Conservation (phyloP, 92 coral and sea anemone species). For the Nematostella vectensis region DNA sequence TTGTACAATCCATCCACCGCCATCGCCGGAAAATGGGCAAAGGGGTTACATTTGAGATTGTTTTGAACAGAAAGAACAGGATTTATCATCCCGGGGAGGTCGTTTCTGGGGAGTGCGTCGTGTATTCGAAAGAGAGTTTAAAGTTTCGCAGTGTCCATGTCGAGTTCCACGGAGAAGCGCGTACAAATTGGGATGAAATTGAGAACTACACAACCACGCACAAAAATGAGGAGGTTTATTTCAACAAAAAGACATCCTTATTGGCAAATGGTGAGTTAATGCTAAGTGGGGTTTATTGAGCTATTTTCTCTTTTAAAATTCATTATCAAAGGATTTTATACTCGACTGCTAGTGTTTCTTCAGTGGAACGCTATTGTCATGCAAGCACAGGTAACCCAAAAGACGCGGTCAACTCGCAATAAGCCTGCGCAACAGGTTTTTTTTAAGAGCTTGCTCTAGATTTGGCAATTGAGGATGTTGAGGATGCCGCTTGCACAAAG, state of each 20-base stretch:
- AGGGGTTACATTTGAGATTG: slow-evolving; percentile 31
- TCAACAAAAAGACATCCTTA: slow-evolving; percentile 65
- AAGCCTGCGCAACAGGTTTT: too few relatives aligned
- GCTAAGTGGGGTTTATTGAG: too few relatives aligned
- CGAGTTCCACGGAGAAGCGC: slow-evolving; percentile 77
- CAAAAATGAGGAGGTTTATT: slow-evolving; percentile 69
- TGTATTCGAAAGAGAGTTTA: slow-evolving; percentile 45
- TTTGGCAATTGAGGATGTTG: too few relatives aligned
- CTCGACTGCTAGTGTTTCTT: neutral
- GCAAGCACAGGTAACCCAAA: too few relatives aligned
- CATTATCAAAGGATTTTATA: neutral
- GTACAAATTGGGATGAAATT: slow-evolving; percentile 75
- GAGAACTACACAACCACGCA: slow-evolving; percentile 63
- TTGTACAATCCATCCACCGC: too few relatives aligned
- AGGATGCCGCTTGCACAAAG: too few relatives aligned
- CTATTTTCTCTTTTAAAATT: too few relatives aligned
- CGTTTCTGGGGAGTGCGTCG: slow-evolving; percentile 64
- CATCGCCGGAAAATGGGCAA: slow-evolving; percentile 76
- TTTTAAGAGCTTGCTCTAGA: too few relatives aligned
- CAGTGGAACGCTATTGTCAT: too few relatives aligned
- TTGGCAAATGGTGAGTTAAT: slow-evolving; percentile 63
- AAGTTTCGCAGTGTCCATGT: slow-evolving; percentile 64
- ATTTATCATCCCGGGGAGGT: slow-evolving; percentile 72
- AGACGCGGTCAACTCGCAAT: too few relatives aligned
- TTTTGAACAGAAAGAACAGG: slow-evolving; percentile 32